Percentiles rank a stretch among this genome's conserved stretches.
phyloP scores from a whole-genome alignment of 2,797 vertebrate species.

The Tympanoctomys barrerae region DNA sequence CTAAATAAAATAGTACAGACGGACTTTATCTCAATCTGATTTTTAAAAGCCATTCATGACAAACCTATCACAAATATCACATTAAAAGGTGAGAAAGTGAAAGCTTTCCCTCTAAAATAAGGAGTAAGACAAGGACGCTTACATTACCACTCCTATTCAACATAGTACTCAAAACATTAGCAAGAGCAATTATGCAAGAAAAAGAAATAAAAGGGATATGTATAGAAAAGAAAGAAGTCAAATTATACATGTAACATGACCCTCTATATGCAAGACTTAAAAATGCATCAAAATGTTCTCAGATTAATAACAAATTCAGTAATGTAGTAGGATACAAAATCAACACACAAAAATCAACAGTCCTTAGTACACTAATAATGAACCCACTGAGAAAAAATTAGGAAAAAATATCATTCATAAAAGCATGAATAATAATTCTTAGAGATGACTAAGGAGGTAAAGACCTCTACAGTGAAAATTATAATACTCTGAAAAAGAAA shows the following conservation, averaged over 20 bases:
- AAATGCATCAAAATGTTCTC: neutral
- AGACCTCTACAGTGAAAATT: neutral
- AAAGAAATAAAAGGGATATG: neutral
- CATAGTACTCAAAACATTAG: neutral
- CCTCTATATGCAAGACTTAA: neutral
- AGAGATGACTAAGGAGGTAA: neutral
- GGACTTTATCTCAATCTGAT: neutral
- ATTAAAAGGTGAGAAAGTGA: neutral
- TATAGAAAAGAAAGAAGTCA: neutral
- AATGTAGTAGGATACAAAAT: neutral
- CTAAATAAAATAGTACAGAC: neutral
- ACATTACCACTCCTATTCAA: neutral
- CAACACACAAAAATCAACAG: neutral
- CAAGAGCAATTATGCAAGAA: neutral
- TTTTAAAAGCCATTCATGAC: neutral
- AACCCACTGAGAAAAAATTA: neutral
- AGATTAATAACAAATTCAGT: neutral
- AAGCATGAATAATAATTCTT: neutral
- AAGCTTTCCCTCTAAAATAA: neutral
- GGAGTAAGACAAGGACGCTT: neutral
- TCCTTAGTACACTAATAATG: neutral
- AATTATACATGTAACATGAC: neutral
- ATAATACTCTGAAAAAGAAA: neutral
- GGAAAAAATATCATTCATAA: neutral
- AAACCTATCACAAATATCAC: neutral